Evolutionary conservation across 2,888 invertebrate genomes (phyloP), one percentile per base, ranked within the genome.

Genomic region (Lasioglossum villosulum): DNA sequence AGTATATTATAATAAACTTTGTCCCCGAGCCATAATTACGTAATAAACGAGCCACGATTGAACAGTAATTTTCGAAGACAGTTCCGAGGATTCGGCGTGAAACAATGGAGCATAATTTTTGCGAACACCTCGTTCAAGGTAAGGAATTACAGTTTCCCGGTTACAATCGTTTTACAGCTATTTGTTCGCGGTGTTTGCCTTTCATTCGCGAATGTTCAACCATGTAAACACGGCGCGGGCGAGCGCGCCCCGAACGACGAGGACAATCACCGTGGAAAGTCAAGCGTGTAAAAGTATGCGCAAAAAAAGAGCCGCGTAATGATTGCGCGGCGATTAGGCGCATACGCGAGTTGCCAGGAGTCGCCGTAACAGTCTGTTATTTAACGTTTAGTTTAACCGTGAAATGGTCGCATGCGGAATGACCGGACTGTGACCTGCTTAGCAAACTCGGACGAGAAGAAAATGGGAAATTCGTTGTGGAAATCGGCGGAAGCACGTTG

Each of bases 381-480:
- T 87, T 84, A 87, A 75, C 76, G 76, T 86, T 83, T 75, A 75
- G 78, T 74, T 66, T 80, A 83, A 78, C 81, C 83, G 76, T 68
- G 76, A 72, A 70, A 72, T 27, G 30, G 39, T 74, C 78, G 78
- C 59, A 74, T 66, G 63, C 45, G 39, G 34, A 42, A 79, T 48
- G 52, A 56, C 16, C 45, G 71, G 37, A n/a, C 59, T 39, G 75
- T 52, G 70, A 79, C 39, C 52, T 75, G 39, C 37, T 27, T 59
- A 27, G 27, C 52, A 48, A 45, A 76, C 39, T 66, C 37, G 66
- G 8, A 68, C 10, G 8, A 37, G 66, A 70, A 42, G 42, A 27
- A 27, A 52, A 34, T 42, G 34, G 45, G 12, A 66, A 75, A 81
- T 81, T 45, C 23, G 23, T 42, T 34, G 37, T 68, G 37, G 68